These are phyloP conservation scores for Clarias batrachus DNA, from an alignment of 2,113 vertebrate genomes.

Conservation along the genomic window DNA sequence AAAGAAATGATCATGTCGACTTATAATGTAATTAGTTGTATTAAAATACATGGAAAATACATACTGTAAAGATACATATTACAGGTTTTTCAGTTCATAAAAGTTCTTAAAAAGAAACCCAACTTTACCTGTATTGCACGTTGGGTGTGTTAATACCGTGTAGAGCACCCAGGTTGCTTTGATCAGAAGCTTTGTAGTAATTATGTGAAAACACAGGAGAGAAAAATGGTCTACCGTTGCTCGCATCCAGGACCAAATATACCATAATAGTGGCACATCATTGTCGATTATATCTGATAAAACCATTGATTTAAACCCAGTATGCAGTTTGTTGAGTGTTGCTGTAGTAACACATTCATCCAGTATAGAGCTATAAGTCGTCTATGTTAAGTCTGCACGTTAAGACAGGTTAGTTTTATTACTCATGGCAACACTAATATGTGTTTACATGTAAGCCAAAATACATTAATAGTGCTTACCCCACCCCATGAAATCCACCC, in stretches of 20 bases:
- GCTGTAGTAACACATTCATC: constrained; percentile 15
- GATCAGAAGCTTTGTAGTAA: background rate
- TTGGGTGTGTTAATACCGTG: background rate
- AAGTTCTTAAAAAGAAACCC: background rate
- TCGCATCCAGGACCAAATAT: constrained; percentile 4
- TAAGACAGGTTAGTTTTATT: background rate
- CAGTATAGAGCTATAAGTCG: constrained; percentile 51
- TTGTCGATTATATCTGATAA: background rate
- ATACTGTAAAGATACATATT: background rate
- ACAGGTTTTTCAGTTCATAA: background rate
- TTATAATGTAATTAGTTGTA: background rate
- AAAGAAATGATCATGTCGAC: background rate
- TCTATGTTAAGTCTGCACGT: background rate
- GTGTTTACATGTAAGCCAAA: background rate
- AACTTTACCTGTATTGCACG: background rate
- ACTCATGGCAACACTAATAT: background rate
- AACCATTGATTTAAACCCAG: constrained; percentile 28
- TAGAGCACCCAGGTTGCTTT: background rate
- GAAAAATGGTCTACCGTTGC: background rate
- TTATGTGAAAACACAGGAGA: background rate
- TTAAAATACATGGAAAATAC: background rate
- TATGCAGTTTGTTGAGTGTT: constrained; percentile 5
- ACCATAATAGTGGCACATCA: too few species aligned
- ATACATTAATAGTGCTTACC: too few species aligned
- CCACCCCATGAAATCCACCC: background rate